Evolutionary conservation across 1,140 invertebrate genomes (phyloP), one percentile per base, ranked within the genome.

Genomic region (Hycleus phaleratus): DNA sequence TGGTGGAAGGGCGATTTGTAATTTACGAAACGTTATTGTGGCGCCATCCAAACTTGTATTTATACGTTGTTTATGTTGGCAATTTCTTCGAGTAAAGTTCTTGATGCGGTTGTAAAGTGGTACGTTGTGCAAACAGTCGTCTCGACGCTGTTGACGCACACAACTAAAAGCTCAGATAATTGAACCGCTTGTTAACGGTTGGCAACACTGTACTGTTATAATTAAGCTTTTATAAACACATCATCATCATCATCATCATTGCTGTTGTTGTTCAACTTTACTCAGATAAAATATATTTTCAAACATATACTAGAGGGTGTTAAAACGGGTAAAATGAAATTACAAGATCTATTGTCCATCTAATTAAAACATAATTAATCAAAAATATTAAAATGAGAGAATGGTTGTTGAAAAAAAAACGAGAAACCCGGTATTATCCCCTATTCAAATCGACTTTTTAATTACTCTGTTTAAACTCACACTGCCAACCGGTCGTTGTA

Each of bases 391-490:
- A 32, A 32, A 32, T 32, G 4, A 32, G 32, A 32, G 32, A 32
- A 18, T 18, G 18, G 18, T 18, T 18, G 1, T 18, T 18, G 18
- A 18, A 18, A 18, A 18, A 12, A 12, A 18, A 18, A 18, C 1
- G 18, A 18, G 32, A 32, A 32, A 32, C 1, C 32, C 7, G 32
- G 4, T 32, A 2, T 32, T 32, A 32, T 32, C 32, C 32, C 7
- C 32, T 7, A 32, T 32, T 48, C 60, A 61, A 64, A 64, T 64
- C 61, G 60, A 64, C 60, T 61, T 64, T 64, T 64, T 64, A 64
- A 64, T 64, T 64, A 64, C 62, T 64, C 46, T 58, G 56, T 56
- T 58, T 50, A 51, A 62, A 51, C 59, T 58, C 55, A 56, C 60
- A 60, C 57, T 54, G 57, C 49, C 48, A 59, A 42, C 48, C 42